phyloP scores from a whole-genome alignment of 2,888 invertebrate genomes.

The Ecdyonurus torrentis region DNA sequence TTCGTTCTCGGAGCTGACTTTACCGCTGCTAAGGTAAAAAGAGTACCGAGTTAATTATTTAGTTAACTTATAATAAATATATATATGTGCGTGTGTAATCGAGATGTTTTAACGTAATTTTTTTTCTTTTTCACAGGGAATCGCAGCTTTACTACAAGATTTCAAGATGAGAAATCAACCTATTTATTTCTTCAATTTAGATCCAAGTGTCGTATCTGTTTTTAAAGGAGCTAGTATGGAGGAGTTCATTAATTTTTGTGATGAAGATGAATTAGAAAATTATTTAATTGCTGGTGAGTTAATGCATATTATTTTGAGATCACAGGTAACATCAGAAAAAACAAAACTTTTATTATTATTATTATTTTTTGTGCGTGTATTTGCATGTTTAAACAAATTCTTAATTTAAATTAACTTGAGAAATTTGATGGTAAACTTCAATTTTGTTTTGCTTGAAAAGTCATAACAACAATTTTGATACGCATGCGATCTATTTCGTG shows the following conservation, averaged over 20 bases:
- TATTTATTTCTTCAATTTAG: conserved; percentile 49
- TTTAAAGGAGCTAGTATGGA: conserved; percentile 48
- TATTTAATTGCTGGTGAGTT: background rate
- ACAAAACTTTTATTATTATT: too few relatives aligned
- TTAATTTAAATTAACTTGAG: too few relatives aligned
- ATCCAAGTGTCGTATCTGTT: conserved; percentile 46
- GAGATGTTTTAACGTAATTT: conserved; percentile 5
- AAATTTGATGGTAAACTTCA: too few relatives aligned
- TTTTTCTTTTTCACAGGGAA: conserved; percentile 41
- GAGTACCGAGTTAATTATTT: background rate
- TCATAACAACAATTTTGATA: too few relatives aligned
- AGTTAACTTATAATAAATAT: background rate
- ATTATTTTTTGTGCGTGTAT: too few relatives aligned
- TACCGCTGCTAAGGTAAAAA: conserved; percentile 51
- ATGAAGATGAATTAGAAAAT: conserved; percentile 39
- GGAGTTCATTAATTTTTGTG: conserved; percentile 39
- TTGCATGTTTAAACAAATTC: too few relatives aligned
- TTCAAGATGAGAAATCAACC: conserved; percentile 52
- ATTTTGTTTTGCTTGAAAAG: too few relatives aligned
- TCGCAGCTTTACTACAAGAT: conserved; percentile 57
- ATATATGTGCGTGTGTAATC: background rate
- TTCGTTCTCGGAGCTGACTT: conserved; percentile 67
- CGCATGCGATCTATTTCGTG: too few relatives aligned
- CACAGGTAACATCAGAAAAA: too few relatives aligned
- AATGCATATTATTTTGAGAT: too few relatives aligned